Percentiles rank a stretch among this genome's conserved stretches.
Evolutionary conservation across 2,888 invertebrate genomes (phyloP).

Genomic region (Lottia scabra): DNA sequence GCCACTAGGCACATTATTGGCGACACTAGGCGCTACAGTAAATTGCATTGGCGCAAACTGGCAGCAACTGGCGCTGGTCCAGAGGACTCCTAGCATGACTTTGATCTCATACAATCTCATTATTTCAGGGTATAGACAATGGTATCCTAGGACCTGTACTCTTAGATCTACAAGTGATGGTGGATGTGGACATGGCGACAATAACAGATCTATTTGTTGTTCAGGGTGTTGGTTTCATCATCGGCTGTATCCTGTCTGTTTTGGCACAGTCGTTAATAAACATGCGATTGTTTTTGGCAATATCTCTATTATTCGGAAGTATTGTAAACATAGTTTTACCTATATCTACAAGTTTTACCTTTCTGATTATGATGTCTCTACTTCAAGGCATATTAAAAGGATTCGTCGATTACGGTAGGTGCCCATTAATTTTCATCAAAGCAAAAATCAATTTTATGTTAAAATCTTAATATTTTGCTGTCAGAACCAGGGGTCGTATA

Average conservation of each 20-base stretch:
- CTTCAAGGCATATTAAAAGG: constrained; percentile 33
- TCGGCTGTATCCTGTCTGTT: constrained; percentile 17
- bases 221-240: constrained; percentile 28
- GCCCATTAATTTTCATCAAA: no score
- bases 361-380: constrained; percentile 23
- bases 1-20: no score
- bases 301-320: constrained; percentile 25
- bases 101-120: neutral
- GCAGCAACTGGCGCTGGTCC: no score
- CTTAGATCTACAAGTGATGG: constrained; percentile 22
- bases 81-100: no score
- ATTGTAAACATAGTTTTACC: constrained; percentile 24
- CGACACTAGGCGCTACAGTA: no score
- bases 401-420: constrained; percentile 31
- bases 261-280: constrained; percentile 16
- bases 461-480: no score
- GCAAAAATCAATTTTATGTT: no score
- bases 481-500: no score
- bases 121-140: constrained; percentile 33
- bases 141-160: constrained; percentile 36
- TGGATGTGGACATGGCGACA: constrained; percentile 14
- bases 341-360: constrained; percentile 13
- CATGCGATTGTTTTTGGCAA: constrained; percentile 22
- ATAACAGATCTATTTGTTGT: constrained; percentile 31
- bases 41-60: no score